Conservation (phyloP, 30 jellyfish, hydroid and myxozoan genomes). For the Chrysaora quinquecirrha region DNA sequence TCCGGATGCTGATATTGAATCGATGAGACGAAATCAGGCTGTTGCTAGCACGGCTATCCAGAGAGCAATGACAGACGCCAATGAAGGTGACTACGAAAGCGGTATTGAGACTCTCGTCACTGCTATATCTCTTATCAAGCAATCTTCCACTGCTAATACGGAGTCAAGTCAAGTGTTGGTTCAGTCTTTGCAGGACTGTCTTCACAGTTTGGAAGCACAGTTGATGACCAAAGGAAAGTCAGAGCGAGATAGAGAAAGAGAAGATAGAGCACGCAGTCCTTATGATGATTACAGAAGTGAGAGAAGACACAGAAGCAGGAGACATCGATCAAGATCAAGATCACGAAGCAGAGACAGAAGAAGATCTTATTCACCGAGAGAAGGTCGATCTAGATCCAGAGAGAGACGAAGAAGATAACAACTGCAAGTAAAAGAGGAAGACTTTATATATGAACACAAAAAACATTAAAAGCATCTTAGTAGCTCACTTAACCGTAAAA, state of each 20-base stretch:
- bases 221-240: slow-evolving; percentile 85
- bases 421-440: no score
- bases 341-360: slow-evolving; percentile 89
- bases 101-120: slow-evolving; percentile 98
- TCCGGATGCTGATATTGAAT: slow-evolving; percentile 87
- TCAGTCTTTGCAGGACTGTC: slow-evolving; percentile 96
- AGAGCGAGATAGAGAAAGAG: slow-evolving; percentile 83
- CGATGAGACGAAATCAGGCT: slow-evolving; percentile 94
- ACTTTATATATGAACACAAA: no score
- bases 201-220: slow-evolving; percentile 98
- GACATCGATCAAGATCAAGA: slow-evolving; percentile 96
- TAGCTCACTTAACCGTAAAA: no score
- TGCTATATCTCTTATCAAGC: slow-evolving; percentile 94
- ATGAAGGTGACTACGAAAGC: slow-evolving; percentile 97
- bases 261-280: slow-evolving; percentile 67
- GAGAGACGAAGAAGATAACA: slow-evolving; percentile 84
- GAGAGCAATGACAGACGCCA: slow-evolving; percentile 99
- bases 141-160: slow-evolving; percentile 91
- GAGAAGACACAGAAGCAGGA: slow-evolving; percentile 71
- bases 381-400: slow-evolving; percentile 85
- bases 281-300: slow-evolving; percentile 75
- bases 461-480: no score
- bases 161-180: slow-evolving; percentile 96
- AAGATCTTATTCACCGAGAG: slow-evolving; percentile 88
- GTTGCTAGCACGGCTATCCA: slow-evolving; percentile 99